Evolutionary conservation across 2,113 vertebrate species (phyloP).

Genomic region (Coryphaenoides rupestris): DNA sequence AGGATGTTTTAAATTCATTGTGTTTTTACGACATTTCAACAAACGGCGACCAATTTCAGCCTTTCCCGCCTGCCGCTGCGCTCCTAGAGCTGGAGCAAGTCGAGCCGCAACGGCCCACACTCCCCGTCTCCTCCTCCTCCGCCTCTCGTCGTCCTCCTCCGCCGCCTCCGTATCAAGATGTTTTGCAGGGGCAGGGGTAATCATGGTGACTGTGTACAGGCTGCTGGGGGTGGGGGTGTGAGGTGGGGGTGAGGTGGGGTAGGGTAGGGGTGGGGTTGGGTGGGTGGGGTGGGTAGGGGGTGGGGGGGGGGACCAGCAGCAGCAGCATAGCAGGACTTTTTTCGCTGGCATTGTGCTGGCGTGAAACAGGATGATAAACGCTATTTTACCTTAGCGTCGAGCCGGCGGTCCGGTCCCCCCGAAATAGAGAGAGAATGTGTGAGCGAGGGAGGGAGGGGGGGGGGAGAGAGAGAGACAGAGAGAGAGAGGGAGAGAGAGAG

Average conservation of each 20-base stretch:
- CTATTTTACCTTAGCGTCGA: conserved; percentile 81
- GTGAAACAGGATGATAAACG: conserved; percentile 92
- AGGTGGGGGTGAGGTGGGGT: no score
- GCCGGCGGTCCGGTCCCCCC: conserved; percentile 56
- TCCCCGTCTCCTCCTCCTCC: conserved; percentile 8
- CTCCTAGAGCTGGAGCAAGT: no score
- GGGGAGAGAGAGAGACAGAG: conserved; percentile 15
- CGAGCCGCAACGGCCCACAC: no score
- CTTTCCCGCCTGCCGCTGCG: no score
- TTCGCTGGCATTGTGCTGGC: conserved; percentile 72
- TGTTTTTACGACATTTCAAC: no score
- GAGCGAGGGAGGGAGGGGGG: neutral
- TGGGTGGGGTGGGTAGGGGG: conserved; percentile 65
- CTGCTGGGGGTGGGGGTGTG: conserved; percentile 70
- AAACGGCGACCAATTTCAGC: no score
- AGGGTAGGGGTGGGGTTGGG: conserved; percentile 61
- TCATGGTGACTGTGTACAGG: conserved; percentile 83
- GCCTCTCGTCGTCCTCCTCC: conserved; percentile 19
- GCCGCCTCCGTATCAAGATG: conserved; percentile 81
- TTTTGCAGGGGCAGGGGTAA: conserved; percentile 80
- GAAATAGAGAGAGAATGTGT: conserved; percentile 25
- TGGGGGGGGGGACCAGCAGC: conserved; percentile 37
- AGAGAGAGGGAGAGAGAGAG: conserved; percentile 23
- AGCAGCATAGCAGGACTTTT: conserved; percentile 72
- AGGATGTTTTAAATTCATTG: no score